These are phyloP conservation scores for Megalopta genalis DNA, from an alignment of 1,140 invertebrate genomes.

Conservation along the genomic window DNA sequence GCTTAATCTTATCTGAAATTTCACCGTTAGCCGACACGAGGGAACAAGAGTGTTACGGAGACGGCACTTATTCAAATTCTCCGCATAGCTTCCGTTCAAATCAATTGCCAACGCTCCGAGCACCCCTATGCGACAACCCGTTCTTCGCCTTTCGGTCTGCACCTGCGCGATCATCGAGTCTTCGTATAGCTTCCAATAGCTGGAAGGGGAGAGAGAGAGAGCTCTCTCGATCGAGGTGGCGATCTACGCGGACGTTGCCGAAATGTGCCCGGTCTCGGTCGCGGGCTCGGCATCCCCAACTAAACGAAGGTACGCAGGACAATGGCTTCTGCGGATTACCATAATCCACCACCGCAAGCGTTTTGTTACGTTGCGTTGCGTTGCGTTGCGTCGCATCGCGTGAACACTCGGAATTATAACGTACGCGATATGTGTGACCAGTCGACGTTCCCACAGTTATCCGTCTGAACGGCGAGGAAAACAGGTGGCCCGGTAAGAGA, in stretches of 20 bases:
- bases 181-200: no score
- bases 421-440: slow-evolving; percentile 42
- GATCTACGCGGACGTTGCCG: no score
- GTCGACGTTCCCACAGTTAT: slow-evolving; percentile 59
- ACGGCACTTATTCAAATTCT: neutral
- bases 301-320: neutral
- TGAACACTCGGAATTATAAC: slow-evolving; percentile 42
- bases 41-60: neutral
- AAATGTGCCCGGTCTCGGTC: no score
- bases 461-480: slow-evolving; percentile 47
- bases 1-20: slow-evolving; percentile 40
- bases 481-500: slow-evolving; percentile 44
- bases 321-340: slow-evolving; percentile 46
- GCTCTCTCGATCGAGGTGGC: no score
- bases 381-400: slow-evolving; percentile 33
- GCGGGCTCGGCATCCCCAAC: neutral
- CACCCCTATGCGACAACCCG: no score
- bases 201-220: no score
- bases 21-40: neutral
- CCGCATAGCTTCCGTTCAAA: neutral
- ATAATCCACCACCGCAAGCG: slow-evolving; percentile 39
- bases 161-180: no score
- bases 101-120: neutral
- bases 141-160: no score
- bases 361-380: slow-evolving; percentile 37